A percentile compares a stretch with the other conserved stretches of the same genome.
These are phyloP conservation scores for Chaenocephalus aceratus DNA, from an alignment of 2,113 vertebrate species.

Conservation along the genomic window DNA sequence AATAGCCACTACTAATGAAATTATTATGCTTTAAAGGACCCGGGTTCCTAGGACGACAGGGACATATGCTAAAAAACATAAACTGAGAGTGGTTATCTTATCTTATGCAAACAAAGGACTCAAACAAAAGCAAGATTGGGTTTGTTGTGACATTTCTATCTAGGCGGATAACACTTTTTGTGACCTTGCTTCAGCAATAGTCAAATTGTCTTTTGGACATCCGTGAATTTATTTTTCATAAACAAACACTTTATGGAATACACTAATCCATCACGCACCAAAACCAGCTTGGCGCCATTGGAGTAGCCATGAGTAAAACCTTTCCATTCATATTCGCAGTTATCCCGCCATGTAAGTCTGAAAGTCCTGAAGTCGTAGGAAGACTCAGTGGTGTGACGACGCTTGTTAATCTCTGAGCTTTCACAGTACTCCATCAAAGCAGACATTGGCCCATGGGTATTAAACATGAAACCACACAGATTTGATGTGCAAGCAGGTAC, in stretches of 20 bases:
- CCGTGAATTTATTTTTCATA: slow-evolving; percentile 13
- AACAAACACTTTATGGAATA: slow-evolving; percentile 22
- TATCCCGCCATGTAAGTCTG: slow-evolving; percentile 27
- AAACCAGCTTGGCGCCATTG: not conserved
- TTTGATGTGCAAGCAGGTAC: slow-evolving; percentile 68
- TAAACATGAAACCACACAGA: slow-evolving; percentile 63
- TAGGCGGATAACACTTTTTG: slow-evolving; percentile 23
- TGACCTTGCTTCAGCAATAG: slow-evolving; percentile 41
- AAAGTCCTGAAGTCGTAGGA: slow-evolving; percentile 41
- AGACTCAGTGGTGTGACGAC: slow-evolving; percentile 32
- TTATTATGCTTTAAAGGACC: slow-evolving; percentile 70
- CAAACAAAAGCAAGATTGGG: slow-evolving; percentile 40
- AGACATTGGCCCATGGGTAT: slow-evolving; percentile 50
- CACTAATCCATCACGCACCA: slow-evolving; percentile 3
- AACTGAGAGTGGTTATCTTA: slow-evolving; percentile 58
- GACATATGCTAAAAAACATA: slow-evolving; percentile 67
- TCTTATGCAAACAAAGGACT: slow-evolving; percentile 43
- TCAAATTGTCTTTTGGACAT: slow-evolving; percentile 35
- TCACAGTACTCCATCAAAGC: slow-evolving; percentile 64
- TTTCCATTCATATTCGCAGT: slow-evolving; percentile 34
- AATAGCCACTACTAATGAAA: slow-evolving; percentile 75
- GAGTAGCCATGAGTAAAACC: slow-evolving; percentile 30
- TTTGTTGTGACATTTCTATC: slow-evolving; percentile 46
- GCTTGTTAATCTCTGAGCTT: slow-evolving; percentile 64
- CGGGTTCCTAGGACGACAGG: slow-evolving; percentile 41